Percentiles rank a stretch among this genome's conserved stretches.
phyloP scores from a whole-genome alignment of 2,797 vertebrate species.

The Tinamus major region DNA sequence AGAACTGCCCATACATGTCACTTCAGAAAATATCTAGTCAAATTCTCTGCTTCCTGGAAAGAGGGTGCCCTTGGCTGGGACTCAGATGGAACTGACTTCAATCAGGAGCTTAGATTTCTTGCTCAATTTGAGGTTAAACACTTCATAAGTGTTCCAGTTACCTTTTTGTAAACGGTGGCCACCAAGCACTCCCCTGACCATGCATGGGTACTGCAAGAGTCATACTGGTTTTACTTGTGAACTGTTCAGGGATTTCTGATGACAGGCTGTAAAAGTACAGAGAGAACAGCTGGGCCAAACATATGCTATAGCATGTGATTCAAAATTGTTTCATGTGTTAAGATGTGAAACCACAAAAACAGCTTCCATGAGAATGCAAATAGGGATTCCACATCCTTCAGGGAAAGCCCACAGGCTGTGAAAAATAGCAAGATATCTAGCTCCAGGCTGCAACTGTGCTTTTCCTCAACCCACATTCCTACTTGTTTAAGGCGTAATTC shows the following conservation, averaged over 20 bases:
- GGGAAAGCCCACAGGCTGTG: slow-evolving; percentile 34
- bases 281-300: slow-evolving; percentile 38
- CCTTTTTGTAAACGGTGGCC: background rate
- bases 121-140: background rate
- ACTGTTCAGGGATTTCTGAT: background rate
- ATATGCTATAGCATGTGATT: slow-evolving; percentile 45
- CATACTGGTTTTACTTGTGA: background rate
- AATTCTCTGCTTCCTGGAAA: background rate
- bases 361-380: slow-evolving; percentile 18
- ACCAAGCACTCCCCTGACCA: background rate
- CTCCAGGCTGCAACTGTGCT: slow-evolving; percentile 37
- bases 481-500: background rate
- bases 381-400: slow-evolving; percentile 30
- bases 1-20: background rate
- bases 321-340: slow-evolving; percentile 33
- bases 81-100: background rate
- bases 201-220: background rate
- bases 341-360: background rate
- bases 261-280: background rate
- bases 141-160: background rate
- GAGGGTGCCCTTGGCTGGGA: background rate
- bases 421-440: slow-evolving; percentile 25
- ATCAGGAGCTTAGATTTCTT: background rate
- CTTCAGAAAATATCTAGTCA: background rate
- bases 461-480: background rate